These are phyloP conservation scores for Himalopsyche kuldschensis DNA, from an alignment of 2,888 invertebrate species.

Conservation along the genomic window DNA sequence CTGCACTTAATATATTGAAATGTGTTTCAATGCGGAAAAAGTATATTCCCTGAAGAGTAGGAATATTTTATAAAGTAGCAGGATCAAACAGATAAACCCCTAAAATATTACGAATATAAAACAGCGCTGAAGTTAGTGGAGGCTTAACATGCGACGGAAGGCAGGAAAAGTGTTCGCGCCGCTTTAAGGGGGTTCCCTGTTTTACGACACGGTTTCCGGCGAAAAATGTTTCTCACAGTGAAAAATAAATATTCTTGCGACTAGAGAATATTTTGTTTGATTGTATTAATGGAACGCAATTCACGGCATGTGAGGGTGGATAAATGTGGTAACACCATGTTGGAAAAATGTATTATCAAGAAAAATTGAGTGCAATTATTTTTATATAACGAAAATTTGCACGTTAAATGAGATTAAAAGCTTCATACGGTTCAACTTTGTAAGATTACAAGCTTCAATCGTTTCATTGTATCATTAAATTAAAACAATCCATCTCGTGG, in stretches of 20 bases:
- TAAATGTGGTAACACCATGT: too few relatives aligned
- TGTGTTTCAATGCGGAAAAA: too few relatives aligned
- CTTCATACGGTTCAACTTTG: too few relatives aligned
- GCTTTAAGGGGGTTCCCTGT: neutral
- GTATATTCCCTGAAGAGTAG: too few relatives aligned
- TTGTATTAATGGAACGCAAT: neutral
- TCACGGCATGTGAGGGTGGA: neutral
- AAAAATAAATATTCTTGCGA: neutral
- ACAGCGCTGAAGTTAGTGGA: slow-evolving; percentile 7
- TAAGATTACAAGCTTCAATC: too few relatives aligned
- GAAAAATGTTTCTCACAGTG: neutral
- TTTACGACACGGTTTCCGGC: neutral
- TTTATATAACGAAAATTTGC: too few relatives aligned
- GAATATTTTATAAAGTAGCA: neutral
- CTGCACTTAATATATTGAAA: too few relatives aligned
- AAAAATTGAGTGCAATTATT: too few relatives aligned
- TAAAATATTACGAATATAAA: neutral
- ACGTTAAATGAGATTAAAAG: too few relatives aligned
- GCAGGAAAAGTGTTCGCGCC: neutral
- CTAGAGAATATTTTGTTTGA: neutral
- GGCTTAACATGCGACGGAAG: slow-evolving; percentile 10
- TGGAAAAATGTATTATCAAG: too few relatives aligned
- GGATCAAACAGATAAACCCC: neutral
- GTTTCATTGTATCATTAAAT: too few relatives aligned
- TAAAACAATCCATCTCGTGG: too few relatives aligned